Evolutionary conservation across 2,797 vertebrate species (phyloP), one percentile per base, ranked within the genome.

Genomic region (Malurus leucopterus): DNA sequence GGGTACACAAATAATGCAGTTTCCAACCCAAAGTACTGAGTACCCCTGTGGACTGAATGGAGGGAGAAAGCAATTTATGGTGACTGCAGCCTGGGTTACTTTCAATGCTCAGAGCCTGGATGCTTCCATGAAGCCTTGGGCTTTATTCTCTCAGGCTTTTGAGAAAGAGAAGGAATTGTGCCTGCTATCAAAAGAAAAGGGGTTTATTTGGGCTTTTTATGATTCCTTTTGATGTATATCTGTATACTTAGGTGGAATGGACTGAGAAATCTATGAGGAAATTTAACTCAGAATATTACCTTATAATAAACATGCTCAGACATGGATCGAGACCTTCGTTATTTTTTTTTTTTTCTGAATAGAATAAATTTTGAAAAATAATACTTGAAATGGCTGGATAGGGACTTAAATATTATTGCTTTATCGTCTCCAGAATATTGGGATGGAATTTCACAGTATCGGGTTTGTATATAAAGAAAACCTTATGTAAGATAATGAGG

Each of bases 401-500:
- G 30, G 58, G n/a, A 68, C 32, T 86, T 82, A 47, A 76, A 88
- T 83, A 55, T 44, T 61, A 62, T 49, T 76, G 21, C 58, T 84
- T 84, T 62, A 51, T 84, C 13, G 29, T 46, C 27, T 22, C 62
- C 18, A 23, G 73, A 84, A 76, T 72, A 61, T 24, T 50, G 38
- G 47, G 34, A 36, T 74, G 15, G 79, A 91, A 75, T 87, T 85
- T 89, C 72, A 90, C 30, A 67, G 44, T 62, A 47, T 13, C 0
- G 14, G 23, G 47, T 63, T 80, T 69, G 41, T 77, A 59, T 77
- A 50, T 71, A 90, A 77, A 89, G 34, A 47, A 90, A 85, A 77
- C 9, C n/a, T 87, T 58, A 49, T 53, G 65, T 30, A 77, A 89
- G 58, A 74, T 80, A 91, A 92, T 80, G 47, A 91, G 77, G 73